phyloP scores from a whole-genome alignment of 2,797 vertebrate species.

The Brachymystax lenok region DNA sequence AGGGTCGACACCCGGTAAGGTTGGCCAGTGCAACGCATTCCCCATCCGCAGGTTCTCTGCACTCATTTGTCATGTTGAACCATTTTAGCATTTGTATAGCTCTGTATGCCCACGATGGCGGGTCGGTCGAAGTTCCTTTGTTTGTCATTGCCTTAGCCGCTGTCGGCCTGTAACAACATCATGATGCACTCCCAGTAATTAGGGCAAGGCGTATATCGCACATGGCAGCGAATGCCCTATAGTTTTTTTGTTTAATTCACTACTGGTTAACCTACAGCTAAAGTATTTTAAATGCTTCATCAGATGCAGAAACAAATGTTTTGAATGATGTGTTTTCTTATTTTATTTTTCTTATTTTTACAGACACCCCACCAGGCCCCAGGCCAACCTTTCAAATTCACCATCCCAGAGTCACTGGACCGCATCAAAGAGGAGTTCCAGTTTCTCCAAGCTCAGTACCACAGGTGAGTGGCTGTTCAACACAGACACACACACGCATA shows the following conservation, averaged over 20 bases:
- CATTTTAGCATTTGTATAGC: neutral
- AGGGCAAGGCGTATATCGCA: neutral
- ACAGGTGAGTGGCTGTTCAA: conserved; percentile 76
- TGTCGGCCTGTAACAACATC: conserved; percentile 3
- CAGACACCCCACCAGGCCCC: conserved; percentile 92
- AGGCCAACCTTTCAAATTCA: conserved; percentile 95
- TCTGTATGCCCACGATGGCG: neutral
- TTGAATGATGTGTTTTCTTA: neutral
- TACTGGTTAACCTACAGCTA: neutral
- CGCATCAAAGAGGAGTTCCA: conserved; percentile 97
- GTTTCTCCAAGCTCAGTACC: conserved; percentile 94
- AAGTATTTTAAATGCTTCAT: neutral
- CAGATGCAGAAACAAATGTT: neutral
- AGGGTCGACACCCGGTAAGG: conserved; percentile 94
- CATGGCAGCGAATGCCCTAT: conserved; percentile 1
- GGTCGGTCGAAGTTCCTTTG: conserved; percentile 4
- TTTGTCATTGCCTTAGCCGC: conserved; percentile 1
- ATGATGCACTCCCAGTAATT: conserved; percentile 7
- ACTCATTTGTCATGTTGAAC: neutral
- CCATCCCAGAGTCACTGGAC: conserved; percentile 93
- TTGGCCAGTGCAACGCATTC: neutral
- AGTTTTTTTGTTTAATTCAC: neutral
- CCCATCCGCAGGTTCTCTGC: neutral
- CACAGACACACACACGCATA: neutral
- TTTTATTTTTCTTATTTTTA: neutral